Conservation (phyloP, 2,797 vertebrate species). For the Erethizon dorsatum region DNA sequence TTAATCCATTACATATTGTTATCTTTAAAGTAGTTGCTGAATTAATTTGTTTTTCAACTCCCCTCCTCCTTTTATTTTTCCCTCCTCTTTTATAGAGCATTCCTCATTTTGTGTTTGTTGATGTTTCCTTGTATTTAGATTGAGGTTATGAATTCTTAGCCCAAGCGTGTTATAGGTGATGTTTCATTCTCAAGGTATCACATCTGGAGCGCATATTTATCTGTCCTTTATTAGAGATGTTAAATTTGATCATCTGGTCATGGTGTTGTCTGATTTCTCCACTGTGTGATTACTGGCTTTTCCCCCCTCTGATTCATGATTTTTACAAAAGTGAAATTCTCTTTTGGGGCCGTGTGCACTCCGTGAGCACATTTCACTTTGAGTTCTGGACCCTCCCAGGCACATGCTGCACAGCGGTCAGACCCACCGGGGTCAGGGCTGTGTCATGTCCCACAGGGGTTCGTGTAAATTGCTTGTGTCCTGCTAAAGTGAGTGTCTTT, state of each 20-base stretch:
- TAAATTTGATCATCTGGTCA: constrained; percentile 50
- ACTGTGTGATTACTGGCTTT: neutral
- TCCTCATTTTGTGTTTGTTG: constrained; percentile 6
- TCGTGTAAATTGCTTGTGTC: neutral
- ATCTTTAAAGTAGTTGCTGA: neutral
- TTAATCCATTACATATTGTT: no score
- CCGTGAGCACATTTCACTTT: neutral
- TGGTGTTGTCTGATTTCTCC: neutral
- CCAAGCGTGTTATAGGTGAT: neutral
- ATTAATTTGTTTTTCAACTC: constrained; percentile 31
- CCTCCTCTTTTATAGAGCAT: neutral
- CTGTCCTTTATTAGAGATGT: neutral
- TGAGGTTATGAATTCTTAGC: neutral
- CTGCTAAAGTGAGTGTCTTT: neutral
- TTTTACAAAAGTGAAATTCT: constrained; percentile 35
- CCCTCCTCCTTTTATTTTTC: neutral
- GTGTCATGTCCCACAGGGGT: neutral
- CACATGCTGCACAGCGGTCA: neutral
- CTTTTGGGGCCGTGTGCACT: neutral
- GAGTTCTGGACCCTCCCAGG: neutral
- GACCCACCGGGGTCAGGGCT: neutral
- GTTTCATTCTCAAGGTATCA: neutral
- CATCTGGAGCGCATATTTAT: neutral
- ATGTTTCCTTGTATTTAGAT: neutral
- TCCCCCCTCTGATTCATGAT: neutral